Evolutionary conservation across 2,797 vertebrate species (phyloP), one percentile per base, ranked within the genome.

Genomic region (Siniperca scherzeri): DNA sequence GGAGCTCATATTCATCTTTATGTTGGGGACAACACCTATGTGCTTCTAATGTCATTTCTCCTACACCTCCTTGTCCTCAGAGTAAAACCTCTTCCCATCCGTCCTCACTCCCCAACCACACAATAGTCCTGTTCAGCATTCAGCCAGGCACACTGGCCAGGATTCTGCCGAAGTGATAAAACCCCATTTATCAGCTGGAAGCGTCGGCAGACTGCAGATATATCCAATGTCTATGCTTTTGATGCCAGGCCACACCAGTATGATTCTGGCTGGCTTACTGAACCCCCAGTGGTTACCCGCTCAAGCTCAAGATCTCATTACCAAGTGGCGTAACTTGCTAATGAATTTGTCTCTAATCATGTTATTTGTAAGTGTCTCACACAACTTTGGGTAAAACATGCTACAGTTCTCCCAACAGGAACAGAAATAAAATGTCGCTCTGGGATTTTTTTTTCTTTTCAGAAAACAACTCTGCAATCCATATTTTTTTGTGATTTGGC

Each of bases 271-370:
- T 80, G 83, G 74, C 80, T 91, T 83, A 75, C 80, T 59, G 48
- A 87, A 69, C 80, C 86, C 83, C 87, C 64, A 67, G 83, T 77
- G 86, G 83, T 85, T 87, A 82, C 71, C 25, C 72, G 7, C 84
- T 88, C 80, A 88, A 79, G 87, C 88, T 91, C 80, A 88, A 88
- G 78, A 93, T 93, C 84, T 88, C 90, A 91, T 93, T 91, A 92
- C 74, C 67, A 67, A 91, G 68, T 70, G 60, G 78, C 88, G 83
- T 61, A 70, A 82, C 79, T 81, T 85, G 75, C 74, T 90, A 90
- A 94, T 94, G 75, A 89, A 90, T 91, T 88, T 87, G 80, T 90
- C 84, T 86, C 61, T 84, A 89, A 90, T 89, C 79, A 52, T 75
- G 76, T 88, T 90, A 88, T 92, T 92, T 85, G 77, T 81, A 88